These are phyloP conservation scores for Acipenser transmontanus DNA, from an alignment of 2,797 vertebrate species.

Conservation along the genomic window DNA sequence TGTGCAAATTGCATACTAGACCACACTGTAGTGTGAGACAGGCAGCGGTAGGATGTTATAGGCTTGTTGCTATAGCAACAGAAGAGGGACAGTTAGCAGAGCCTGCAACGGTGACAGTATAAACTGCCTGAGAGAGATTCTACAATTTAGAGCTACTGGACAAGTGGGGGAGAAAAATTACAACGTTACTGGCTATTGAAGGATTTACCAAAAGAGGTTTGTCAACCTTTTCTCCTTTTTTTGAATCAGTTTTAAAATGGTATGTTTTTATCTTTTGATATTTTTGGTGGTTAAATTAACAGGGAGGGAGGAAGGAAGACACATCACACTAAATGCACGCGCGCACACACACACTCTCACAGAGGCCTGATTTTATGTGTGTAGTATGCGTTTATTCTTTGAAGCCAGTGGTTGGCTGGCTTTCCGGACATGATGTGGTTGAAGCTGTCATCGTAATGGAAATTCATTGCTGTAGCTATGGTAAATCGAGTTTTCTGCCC, in stretches of 20 bases:
- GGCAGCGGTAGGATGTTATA: constrained; percentile 14
- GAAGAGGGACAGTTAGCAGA: constrained; percentile 29
- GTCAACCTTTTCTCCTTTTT: constrained; percentile 5
- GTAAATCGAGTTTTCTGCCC: constrained; percentile 81
- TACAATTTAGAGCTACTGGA: constrained; percentile 19
- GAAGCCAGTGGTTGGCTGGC: constrained; percentile 79
- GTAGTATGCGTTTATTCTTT: constrained; percentile 72
- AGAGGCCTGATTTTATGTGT: constrained; percentile 50
- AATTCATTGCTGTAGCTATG: constrained; percentile 93
- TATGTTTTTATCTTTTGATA: constrained; percentile 19
- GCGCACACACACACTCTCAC: constrained; percentile 12
- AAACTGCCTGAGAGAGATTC: constrained; percentile 25
- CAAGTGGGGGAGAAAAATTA: too few species aligned
- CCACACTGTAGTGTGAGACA: constrained; percentile 24
- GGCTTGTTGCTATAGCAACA: too few species aligned
- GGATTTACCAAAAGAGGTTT: neutral
- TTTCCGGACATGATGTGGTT: constrained; percentile 76
- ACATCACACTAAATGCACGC: constrained; percentile 20
- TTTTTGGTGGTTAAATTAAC: constrained; percentile 13
- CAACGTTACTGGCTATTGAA: too few species aligned
- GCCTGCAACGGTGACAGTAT: constrained; percentile 17
- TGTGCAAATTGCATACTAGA: constrained; percentile 18
- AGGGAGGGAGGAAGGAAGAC: constrained; percentile 18
- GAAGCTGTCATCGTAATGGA: constrained; percentile 86
- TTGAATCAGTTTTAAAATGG: constrained; percentile 16